Conservation (phyloP, 2,888 invertebrate species). For the Embidobia sp. region DNA sequence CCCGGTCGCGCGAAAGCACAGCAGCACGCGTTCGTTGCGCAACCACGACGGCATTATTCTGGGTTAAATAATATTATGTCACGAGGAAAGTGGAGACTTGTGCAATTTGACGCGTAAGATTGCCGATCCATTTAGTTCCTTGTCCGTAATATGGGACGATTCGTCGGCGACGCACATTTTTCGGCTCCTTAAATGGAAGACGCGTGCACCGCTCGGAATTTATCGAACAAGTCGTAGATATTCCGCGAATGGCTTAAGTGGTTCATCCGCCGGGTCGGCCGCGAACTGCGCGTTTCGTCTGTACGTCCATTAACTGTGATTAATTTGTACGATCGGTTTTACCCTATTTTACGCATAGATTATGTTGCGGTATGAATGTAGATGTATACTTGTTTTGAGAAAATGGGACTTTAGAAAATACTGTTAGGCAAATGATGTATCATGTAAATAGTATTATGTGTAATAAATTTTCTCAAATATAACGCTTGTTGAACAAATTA, state of each 20-base stretch:
- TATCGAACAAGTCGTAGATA: background rate
- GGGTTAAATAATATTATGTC: slow-evolving; percentile 80
- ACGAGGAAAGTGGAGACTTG: slow-evolving; percentile 77
- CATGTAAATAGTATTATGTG: no score
- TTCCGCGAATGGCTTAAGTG: background rate
- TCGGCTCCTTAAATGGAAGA: slow-evolving; percentile 39
- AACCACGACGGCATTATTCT: slow-evolving; percentile 76
- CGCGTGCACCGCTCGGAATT: background rate
- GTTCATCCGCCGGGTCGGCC: no score
- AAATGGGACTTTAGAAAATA: no score
- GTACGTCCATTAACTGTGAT: no score
- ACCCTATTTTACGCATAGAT: no score
- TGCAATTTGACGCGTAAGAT: slow-evolving; percentile 70
- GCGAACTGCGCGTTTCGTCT: no score
- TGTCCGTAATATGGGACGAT: slow-evolving; percentile 61
- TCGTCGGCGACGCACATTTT: slow-evolving; percentile 21
- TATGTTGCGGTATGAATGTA: no score
- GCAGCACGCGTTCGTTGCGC: slow-evolving; percentile 72
- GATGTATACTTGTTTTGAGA: no score
- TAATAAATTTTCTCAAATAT: no score
- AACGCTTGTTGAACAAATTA: no score
- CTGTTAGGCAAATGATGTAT: no score
- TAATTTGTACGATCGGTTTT: no score
- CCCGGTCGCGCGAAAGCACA: slow-evolving; percentile 74
- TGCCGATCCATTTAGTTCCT: slow-evolving; percentile 64